Base-by-base conservation (phyloP, 2,888 invertebrate genomes). In the Cylloceria caligata region DNA sequence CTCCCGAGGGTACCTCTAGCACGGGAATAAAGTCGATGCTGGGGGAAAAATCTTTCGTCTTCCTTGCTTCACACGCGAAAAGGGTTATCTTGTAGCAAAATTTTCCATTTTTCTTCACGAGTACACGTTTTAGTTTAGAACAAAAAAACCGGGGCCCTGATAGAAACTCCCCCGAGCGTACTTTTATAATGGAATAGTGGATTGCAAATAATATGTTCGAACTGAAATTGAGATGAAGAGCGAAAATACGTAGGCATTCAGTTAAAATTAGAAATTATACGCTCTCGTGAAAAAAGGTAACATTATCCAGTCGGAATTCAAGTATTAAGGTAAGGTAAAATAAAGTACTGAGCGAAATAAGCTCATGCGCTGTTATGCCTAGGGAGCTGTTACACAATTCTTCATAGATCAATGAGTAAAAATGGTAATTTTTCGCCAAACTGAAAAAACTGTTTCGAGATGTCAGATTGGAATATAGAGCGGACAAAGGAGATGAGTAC, bases 1-100 rank as follows among this genome's bases (percentile, higher is more conserved):
- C 64, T 77, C 69, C 74, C 71, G 45, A 71, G 73, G 45, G 79
- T 68, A 47, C 21, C 65, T 60, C 60, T 27, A 16, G 9, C 9
- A 27, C 19, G 42, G 49, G 39, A 69, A 34, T 24, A 69, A 36
- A 81, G 49, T 73, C 79, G 69, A 79, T 80, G 75, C 68, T 60
- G 65, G 34, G 72, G 45, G 77, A 78, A 84, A 73, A 81, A 77
- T 68, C 34, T 65, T 24, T 60, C 60, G 60, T 75, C 65, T 75
- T n/a, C 36, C 64, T 34, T 19, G 34, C 7, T 34, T 45, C 45
- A 47, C 47, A 55, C 49, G 52, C 5, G 49, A 79, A 80, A 42
- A 27, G 24, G 62, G 55, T 64, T 73, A 71, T 68, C 68, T 73
- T 21, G 36, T 45, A 47, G 16, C 36, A 39, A 57, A 39, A 55